Percentiles rank a stretch among this genome's conserved stretches.
Evolutionary conservation across 2,797 vertebrate genomes (phyloP).

Genomic region (Rhinophrynus dorsalis): DNA sequence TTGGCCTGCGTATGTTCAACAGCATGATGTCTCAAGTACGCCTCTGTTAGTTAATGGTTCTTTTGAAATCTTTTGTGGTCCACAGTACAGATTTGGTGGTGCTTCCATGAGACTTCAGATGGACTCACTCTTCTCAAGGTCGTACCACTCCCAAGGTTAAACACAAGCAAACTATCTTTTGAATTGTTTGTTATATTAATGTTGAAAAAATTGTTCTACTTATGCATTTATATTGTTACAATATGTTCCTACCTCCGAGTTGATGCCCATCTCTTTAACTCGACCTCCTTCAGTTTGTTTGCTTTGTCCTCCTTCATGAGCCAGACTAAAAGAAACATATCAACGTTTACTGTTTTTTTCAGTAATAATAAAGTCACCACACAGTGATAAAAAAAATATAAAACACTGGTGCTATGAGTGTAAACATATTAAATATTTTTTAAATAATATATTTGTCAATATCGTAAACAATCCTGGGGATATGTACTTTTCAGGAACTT

Average conservation of each 20-base stretch:
- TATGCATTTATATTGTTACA: slow-evolving; percentile 26
- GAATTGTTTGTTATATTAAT: slow-evolving; percentile 21
- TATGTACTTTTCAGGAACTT: no score
- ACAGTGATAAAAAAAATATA: slow-evolving; percentile 41
- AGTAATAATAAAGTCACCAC: slow-evolving; percentile 45
- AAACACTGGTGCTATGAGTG: slow-evolving; percentile 45
- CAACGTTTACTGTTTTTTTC: slow-evolving; percentile 26
- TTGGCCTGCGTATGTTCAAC: slow-evolving; percentile 69
- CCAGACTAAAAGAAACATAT: slow-evolving; percentile 37
- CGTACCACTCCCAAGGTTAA: slow-evolving; percentile 8
- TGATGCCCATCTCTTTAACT: not conserved
- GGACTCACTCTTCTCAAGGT: slow-evolving; percentile 15
- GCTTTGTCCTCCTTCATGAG: slow-evolving; percentile 27
- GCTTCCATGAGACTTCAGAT: slow-evolving; percentile 23
- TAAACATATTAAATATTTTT: slow-evolving; percentile 41
- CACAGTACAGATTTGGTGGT: slow-evolving; percentile 58
- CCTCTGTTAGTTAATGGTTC: slow-evolving; percentile 58
- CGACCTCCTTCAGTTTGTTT: not conserved
- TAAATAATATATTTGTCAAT: slow-evolving; percentile 18
- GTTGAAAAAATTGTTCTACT: slow-evolving; percentile 27
- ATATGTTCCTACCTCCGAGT: slow-evolving; percentile 35
- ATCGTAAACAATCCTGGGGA: slow-evolving; percentile 15
- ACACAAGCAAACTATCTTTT: slow-evolving; percentile 4
- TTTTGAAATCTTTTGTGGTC: slow-evolving; percentile 59
- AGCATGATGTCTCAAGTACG: slow-evolving; percentile 65